Evolutionary conservation across 1,140 invertebrate species (phyloP).

Genomic region (Leptinotarsa texana): DNA sequence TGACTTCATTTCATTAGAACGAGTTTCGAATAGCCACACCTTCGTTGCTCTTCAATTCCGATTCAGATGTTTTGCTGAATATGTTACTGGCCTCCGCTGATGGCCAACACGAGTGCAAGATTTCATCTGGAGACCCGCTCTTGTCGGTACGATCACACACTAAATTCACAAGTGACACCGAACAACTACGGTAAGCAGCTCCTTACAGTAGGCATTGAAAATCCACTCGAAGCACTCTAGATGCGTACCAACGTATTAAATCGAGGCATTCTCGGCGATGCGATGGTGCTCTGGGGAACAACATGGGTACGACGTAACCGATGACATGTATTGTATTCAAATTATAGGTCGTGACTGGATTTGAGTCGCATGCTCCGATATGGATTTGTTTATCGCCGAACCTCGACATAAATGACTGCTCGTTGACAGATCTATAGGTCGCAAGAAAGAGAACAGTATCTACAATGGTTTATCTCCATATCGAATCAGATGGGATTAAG

Average conservation of each 20-base stretch:
- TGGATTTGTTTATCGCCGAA: conserved; percentile 47
- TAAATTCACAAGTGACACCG: conserved; percentile 23
- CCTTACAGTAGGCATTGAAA: conserved; percentile 26
- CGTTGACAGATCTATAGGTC: conserved; percentile 51
- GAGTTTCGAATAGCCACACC: background rate
- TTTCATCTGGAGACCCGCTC: background rate
- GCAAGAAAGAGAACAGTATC: conserved; percentile 48
- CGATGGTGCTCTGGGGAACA: background rate
- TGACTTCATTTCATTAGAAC: too few relatives aligned
- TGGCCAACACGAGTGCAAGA: conserved; percentile 7
- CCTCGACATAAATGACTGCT: conserved; percentile 49
- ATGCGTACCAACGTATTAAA: conserved; percentile 7
- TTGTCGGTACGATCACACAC: conserved; percentile 12
- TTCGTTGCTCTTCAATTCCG: background rate
- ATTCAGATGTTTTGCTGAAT: conserved; percentile 8
- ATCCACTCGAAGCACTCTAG: background rate
- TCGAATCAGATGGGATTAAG: conserved; percentile 43
- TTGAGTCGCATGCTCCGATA: conserved; percentile 49
- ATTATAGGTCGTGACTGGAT: conserved; percentile 47
- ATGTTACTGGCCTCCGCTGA: background rate
- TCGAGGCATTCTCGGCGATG: background rate
- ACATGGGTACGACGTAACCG: conserved; percentile 28
- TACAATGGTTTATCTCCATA: conserved; percentile 43
- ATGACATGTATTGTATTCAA: conserved; percentile 52
- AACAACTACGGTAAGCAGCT: conserved; percentile 23